Evolutionary conservation across 2,888 invertebrate genomes (phyloP), one percentile per base, ranked within the genome.

Genomic region (Patella caerulea): DNA sequence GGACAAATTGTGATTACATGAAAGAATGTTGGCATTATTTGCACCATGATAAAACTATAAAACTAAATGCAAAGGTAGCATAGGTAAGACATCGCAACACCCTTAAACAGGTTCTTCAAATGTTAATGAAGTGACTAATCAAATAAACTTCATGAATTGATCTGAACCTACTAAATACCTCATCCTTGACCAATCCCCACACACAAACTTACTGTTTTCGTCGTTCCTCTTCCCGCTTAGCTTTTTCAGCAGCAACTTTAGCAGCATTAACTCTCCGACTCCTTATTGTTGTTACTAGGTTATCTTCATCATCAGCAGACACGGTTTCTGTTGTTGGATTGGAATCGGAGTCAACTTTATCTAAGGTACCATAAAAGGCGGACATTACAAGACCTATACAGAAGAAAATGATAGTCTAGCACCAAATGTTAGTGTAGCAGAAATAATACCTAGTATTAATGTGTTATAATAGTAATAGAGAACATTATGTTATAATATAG

Each of bases 281-380:
- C 80, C 89, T 90, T 24, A 91, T 87, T 17, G 86, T 85, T 5
- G 90, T 87, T 4, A 87, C 87, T 65, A 90, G 80, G 78, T 86
- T 85, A 72, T 82, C 85, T 24, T 84, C 83, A 12, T 85, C 86
- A 24, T 86, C 87, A 14, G 69, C 81, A 1, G 73, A 82, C 34
- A 71, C 71, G 12, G 79, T 73, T 15, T 83, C 86, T 12, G 79
- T 80, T 29, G 83, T 83, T 1, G 79, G 75, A 19, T 77, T 83
- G 70, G 79, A 83, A 71, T 77, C 81, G 65, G 72, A 83, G 52
- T 82, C 85, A 11, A 56, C 78, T n/a, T 77, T 76, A 71, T 86
- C 85, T 74, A 65, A 24, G 24, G 86, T 88, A 15, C 89, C 90
- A 81, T 90, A 90, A 80, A 90, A 90, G 71, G 85, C 84, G 17